Evolutionary conservation across 2,888 invertebrate genomes (phyloP), one percentile per base, ranked within the genome.

Genomic region (Zeuzera pyrina): DNA sequence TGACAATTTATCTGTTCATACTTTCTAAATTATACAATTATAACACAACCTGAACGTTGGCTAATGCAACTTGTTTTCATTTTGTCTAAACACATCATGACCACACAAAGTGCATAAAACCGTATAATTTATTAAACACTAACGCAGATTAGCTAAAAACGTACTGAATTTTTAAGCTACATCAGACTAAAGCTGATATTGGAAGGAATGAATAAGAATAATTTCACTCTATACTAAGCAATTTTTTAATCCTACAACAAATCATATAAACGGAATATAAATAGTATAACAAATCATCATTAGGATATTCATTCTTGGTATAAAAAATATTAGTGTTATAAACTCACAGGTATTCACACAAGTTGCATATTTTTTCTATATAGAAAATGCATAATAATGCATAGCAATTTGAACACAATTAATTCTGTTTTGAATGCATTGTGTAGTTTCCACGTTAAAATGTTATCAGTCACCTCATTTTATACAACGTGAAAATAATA

Each of bases 41-140:
- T 72, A 73, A 67, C 68, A 77, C 78, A 81, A 79, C 79, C 81
- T 59, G 57, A 49, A 58, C 66, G 66, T 74, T 65, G 63, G 60
- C 59, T 56, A 54, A 58, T 47, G 65, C 73, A 65, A 71, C 68
- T 66, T 43, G 42, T 49, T 62, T 57, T 49, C 47, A 51, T 43
- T 58, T 64, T 51, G 55, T 59, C 73, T 78, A 71, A 67, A 57
- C 60, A 64, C 50, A 62, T 57, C 54, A 64, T 33, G 38, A 45
- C 32, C 41, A 52, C 62, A 59, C 42, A 58, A 61, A 59, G 55
- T 59, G 60, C 56, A 55, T 38, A 43, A 44, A 43, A 36, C 45
- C n/a, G n/a, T n/a, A n/a, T n/a, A 43, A 49, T 41, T 41, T 44
- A 47, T 47, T 36, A 37, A 33, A 35, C 31, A 46, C 42, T 43